Conservation (phyloP, 2,113 vertebrate genomes). For the Cisticola juncidis region DNA sequence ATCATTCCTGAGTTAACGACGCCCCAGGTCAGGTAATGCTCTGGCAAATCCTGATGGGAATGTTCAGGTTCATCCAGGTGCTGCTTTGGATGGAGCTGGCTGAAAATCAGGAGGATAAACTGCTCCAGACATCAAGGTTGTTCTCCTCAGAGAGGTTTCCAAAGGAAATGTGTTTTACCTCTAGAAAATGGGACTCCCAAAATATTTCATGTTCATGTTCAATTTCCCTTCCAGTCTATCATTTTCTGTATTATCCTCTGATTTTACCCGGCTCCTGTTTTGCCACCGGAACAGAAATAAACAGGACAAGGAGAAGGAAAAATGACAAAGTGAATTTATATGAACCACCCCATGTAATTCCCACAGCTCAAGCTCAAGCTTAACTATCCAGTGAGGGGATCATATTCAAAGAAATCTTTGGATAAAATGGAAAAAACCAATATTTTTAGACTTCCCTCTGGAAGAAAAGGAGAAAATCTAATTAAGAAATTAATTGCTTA, state of each 20-base stretch:
- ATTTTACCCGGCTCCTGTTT: not conserved
- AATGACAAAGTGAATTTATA: not conserved
- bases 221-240: not conserved
- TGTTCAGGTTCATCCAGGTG: not conserved
- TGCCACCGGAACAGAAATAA: not conserved
- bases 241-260: not conserved
- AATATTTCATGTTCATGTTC: not conserved
- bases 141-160: not conserved
- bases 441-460: not conserved
- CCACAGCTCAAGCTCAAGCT: not conserved
- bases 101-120: not conserved
- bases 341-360: not conserved
- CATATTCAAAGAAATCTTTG: not conserved
- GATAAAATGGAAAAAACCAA: not conserved
- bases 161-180: not conserved
- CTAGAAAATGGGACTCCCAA: not conserved
- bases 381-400: not conserved
- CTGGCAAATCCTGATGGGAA: not conserved
- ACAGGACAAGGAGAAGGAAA: not conserved
- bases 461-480: not conserved
- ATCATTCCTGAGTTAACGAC: not conserved
- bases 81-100: not conserved
- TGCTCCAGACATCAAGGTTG: not conserved
- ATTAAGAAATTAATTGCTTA: slow-evolving; percentile 29
- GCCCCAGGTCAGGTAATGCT: accelerated